Evolutionary conservation across 2,797 vertebrate species (phyloP).

Genomic region (Oceanodroma leucorhoa): DNA sequence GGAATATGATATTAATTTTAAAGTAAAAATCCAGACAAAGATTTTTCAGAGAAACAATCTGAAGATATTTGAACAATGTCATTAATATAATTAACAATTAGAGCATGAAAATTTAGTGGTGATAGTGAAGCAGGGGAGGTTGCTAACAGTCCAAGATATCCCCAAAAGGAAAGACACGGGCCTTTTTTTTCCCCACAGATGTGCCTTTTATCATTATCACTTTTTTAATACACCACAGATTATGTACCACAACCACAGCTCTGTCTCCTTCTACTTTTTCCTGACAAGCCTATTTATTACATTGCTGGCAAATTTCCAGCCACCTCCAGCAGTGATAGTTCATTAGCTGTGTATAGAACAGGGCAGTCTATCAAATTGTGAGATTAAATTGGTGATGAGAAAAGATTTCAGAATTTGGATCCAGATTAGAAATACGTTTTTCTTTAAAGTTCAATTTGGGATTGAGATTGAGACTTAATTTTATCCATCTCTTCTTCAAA

Average conservation of each 20-base stretch:
- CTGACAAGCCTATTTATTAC: neutral
- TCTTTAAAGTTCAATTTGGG: neutral
- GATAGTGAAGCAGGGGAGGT: neutral
- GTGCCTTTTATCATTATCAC: neutral
- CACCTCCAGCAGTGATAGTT: neutral
- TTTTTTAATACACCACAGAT: neutral
- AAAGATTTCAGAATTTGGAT: neutral
- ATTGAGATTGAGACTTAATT: neutral
- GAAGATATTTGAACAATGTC: neutral
- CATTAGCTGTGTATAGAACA: neutral
- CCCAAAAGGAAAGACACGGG: neutral
- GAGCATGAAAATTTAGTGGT: neutral
- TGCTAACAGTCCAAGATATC: neutral
- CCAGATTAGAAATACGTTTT: neutral
- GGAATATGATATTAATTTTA: neutral
- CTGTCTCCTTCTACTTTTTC: neutral
- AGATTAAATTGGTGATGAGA: neutral
- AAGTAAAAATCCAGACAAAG: neutral
- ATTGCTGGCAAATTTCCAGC: neutral
- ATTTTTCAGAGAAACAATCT: neutral
- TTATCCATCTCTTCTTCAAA: neutral
- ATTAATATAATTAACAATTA: neutral
- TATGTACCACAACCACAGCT: neutral
- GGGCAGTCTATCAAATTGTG: neutral
- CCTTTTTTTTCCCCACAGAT: neutral